These are phyloP conservation scores for Planiliza haematocheilus DNA, from an alignment of 2,113 vertebrate species.

Conservation along the genomic window DNA sequence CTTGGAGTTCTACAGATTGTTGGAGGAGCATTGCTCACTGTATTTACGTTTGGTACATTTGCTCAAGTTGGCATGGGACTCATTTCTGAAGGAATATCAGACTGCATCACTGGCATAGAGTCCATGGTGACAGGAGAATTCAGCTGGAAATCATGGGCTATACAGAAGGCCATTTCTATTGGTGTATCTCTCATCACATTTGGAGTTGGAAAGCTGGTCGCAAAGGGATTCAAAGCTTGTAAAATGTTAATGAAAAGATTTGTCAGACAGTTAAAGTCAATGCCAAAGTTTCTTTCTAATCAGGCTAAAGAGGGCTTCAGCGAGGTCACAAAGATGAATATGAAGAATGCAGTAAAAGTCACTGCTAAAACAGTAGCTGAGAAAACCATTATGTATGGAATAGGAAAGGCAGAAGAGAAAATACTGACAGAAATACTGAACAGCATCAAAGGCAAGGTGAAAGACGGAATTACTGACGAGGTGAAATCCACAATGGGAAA, in stretches of 20 bases:
- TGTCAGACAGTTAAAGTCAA: slow-evolving; percentile 16
- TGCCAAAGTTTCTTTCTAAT: slow-evolving; percentile 36
- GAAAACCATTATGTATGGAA: neutral
- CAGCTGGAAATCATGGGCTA: slow-evolving; percentile 50
- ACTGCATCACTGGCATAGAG: slow-evolving; percentile 21
- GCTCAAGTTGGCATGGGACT: slow-evolving; percentile 42
- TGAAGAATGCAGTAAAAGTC: slow-evolving; percentile 29
- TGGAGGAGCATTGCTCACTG: slow-evolving; percentile 30
- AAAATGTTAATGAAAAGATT: slow-evolving; percentile 1
- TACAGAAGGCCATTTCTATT: slow-evolving; percentile 33
- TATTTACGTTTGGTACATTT: slow-evolving; percentile 20
- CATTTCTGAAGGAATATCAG: slow-evolving; percentile 37
- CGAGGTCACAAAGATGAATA: neutral
- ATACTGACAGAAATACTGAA: slow-evolving; percentile 9
- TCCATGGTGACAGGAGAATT: slow-evolving; percentile 45
- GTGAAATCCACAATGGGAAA: slow-evolving; percentile 34
- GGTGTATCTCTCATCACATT: slow-evolving; percentile 14
- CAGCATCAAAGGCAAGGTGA: neutral
- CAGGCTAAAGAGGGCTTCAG: slow-evolving; percentile 23
- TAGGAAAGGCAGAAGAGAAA: slow-evolving; percentile 27
- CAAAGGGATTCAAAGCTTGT: slow-evolving; percentile 31
- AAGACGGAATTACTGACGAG: accelerated
- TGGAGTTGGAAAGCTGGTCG: slow-evolving; percentile 41
- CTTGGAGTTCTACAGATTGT: slow-evolving; percentile 41
- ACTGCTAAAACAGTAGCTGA: neutral